Percentiles rank a stretch among this genome's conserved stretches.
Evolutionary conservation across 2,797 vertebrate genomes (phyloP).

Genomic region (Gymnoscopelus microlampas): DNA sequence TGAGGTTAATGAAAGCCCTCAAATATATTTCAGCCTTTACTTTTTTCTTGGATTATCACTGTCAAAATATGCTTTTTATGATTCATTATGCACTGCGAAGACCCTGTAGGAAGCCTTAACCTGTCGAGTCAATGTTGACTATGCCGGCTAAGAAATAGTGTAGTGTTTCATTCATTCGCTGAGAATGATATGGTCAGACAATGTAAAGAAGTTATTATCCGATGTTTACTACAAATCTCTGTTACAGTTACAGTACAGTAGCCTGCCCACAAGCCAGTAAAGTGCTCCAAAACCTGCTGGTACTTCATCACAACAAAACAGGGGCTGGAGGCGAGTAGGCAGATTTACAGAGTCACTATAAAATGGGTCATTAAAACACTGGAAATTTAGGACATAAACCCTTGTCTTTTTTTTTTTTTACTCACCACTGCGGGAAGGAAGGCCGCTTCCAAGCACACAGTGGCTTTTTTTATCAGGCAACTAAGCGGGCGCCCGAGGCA

Average conservation of each 20-base stretch:
- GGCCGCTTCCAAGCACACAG: conserved; percentile 50
- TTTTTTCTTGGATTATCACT: neutral
- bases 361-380: conserved; percentile 1
- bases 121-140: no score
- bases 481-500: conserved; percentile 40
- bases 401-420: conserved; percentile 9
- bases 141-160: no score
- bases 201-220: neutral
- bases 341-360: conserved; percentile 2
- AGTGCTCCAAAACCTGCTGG: neutral
- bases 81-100: neutral
- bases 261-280: neutral
- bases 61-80: neutral
- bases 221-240: neutral
- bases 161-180: neutral
- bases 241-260: neutral
- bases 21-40: neutral
- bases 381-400: conserved; percentile 16
- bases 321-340: neutral
- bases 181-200: neutral
- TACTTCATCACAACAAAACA: conserved; percentile 1
- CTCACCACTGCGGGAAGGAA: conserved; percentile 40
- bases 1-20: no score
- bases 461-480: conserved; percentile 63
- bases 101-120: no score